These are phyloP conservation scores for Euzetes globulus DNA, from an alignment of 2,888 invertebrate genomes.

Conservation along the genomic window DNA sequence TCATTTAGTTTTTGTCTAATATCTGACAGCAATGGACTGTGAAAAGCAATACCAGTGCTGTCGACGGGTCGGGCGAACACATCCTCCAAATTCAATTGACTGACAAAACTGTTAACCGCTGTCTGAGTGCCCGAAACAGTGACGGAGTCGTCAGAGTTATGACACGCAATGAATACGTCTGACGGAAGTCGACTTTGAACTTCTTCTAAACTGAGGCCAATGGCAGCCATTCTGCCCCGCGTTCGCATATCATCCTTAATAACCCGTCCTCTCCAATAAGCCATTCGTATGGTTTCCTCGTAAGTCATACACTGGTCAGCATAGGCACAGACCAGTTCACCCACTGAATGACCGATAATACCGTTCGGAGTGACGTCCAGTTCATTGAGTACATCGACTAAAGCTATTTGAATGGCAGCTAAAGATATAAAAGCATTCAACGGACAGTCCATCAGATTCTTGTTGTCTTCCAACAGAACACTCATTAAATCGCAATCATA, in stretches of 20 bases:
- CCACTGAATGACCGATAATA: slow-evolving; percentile 53
- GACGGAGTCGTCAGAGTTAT: slow-evolving; percentile 53
- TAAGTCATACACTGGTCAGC: slow-evolving; percentile 52
- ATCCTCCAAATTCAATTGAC: slow-evolving; percentile 42
- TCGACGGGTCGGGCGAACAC: slow-evolving; percentile 41
- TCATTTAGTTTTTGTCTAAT: slow-evolving; percentile 68
- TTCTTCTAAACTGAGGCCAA: slow-evolving; percentile 47
- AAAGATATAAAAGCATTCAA: background rate
- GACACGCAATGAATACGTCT: slow-evolving; percentile 50
- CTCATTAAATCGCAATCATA: slow-evolving; percentile 49
- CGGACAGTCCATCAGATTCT: background rate
- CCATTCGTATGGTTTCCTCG: slow-evolving; percentile 52
- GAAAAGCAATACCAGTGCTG: slow-evolving; percentile 58
- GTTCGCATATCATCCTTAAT: slow-evolving; percentile 42
- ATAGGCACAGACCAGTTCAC: slow-evolving; percentile 54
- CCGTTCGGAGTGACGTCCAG: slow-evolving; percentile 51
- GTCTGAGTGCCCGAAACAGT: slow-evolving; percentile 51
- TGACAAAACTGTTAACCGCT: slow-evolving; percentile 34
- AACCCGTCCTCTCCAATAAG: slow-evolving; percentile 51
- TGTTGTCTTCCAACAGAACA: slow-evolving; percentile 44
- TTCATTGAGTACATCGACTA: slow-evolving; percentile 39
- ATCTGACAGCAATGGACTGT: slow-evolving; percentile 69
- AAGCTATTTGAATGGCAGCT: slow-evolving; percentile 41
- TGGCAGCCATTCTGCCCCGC: slow-evolving; percentile 46
- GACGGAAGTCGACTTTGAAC: slow-evolving; percentile 44